phyloP scores from a whole-genome alignment of 2,888 invertebrate species.

The Monochamus alternatus region DNA sequence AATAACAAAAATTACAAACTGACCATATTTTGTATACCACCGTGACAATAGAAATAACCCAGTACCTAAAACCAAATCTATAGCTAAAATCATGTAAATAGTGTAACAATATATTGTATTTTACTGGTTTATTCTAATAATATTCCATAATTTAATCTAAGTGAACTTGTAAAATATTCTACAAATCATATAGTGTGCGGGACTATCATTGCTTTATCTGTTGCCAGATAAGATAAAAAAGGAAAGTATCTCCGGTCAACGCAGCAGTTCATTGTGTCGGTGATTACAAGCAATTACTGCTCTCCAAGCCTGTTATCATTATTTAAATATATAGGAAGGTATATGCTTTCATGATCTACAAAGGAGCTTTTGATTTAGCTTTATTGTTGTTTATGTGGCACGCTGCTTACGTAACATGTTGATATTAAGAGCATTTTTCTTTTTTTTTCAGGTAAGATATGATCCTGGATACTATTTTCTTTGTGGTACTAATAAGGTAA shows the following conservation, averaged over 20 bases:
- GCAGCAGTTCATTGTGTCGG: conserved; percentile 42
- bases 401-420: not conserved
- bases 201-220: conserved; percentile 31
- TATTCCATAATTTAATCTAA: not conserved
- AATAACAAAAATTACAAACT: no score
- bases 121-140: no score
- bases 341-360: not conserved
- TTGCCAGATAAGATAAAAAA: conserved; percentile 37
- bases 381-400: conserved; percentile 1
- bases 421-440: not conserved
- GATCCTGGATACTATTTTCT: not conserved
- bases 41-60: no score
- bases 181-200: conserved; percentile 17
- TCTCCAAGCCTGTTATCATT: conserved; percentile 20
- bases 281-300: conserved; percentile 37
- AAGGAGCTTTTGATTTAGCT: conserved; percentile 4
- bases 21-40: no score
- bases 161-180: conserved; percentile 19
- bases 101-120: no score
- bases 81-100: no score
- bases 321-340: conserved; percentile 20
- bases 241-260: conserved; percentile 34
- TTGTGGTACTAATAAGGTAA: not conserved
- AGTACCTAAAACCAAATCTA: no score
- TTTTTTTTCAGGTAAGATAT: conserved; percentile 27